Percentiles rank a stretch among this genome's conserved stretches.
Conservation (phyloP, 2,113 vertebrate genomes). For the Pagrus major region DNA sequence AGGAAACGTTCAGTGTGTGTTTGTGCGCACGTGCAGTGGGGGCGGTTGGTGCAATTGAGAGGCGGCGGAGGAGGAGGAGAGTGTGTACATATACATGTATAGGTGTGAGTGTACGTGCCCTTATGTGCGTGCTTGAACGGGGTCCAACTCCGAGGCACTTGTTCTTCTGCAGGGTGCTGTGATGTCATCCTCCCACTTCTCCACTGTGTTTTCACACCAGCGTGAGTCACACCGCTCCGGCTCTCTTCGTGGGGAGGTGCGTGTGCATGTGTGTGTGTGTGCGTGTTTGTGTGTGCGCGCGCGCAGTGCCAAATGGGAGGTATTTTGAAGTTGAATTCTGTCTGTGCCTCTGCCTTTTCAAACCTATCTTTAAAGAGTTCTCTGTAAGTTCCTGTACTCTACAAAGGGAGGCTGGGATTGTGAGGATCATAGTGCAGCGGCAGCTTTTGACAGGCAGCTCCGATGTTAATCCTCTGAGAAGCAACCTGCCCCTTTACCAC, state of each 20-base stretch:
- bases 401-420: slow-evolving; percentile 35
- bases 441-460: slow-evolving; percentile 44
- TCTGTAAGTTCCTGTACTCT: slow-evolving; percentile 36
- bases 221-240: slow-evolving; percentile 78
- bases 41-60: slow-evolving; percentile 41
- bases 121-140: slow-evolving; percentile 49
- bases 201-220: slow-evolving; percentile 79
- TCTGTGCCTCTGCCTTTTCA: slow-evolving; percentile 45
- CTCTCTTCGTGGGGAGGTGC: slow-evolving; percentile 51
- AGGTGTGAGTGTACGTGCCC: slow-evolving; percentile 14
- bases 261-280: slow-evolving; percentile 36
- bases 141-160: slow-evolving; percentile 75
- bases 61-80: slow-evolving; percentile 31
- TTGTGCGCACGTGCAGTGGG: slow-evolving; percentile 35
- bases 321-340: slow-evolving; percentile 57
- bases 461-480: slow-evolving; percentile 28
- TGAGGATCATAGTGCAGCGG: slow-evolving; percentile 20
- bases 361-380: slow-evolving; percentile 53
- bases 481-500: slow-evolving; percentile 11
- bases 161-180: slow-evolving; percentile 79
- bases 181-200: slow-evolving; percentile 86
- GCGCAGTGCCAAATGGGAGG: slow-evolving; percentile 34
- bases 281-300: slow-evolving; percentile 28
- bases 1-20: slow-evolving; percentile 50
- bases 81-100: slow-evolving; percentile 6